These are phyloP conservation scores for Scaptomyza flava DNA, from an alignment of 2,888 invertebrate species.

Conservation along the genomic window DNA sequence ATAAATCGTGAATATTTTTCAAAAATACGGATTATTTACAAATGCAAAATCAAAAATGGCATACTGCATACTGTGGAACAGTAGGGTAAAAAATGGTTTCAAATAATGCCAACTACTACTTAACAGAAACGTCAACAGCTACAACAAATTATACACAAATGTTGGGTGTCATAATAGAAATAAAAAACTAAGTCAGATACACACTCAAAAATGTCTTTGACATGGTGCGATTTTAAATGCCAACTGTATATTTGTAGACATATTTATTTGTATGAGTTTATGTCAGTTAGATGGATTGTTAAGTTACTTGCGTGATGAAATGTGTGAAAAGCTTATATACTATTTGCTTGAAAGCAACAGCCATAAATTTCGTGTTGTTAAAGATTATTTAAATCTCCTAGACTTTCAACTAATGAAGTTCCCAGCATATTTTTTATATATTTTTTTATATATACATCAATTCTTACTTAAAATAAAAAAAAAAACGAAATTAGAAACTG, in stretches of 20 bases:
- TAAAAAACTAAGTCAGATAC: background rate
- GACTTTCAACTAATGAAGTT: background rate
- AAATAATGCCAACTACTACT: slow-evolving; percentile 34
- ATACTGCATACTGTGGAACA: slow-evolving; percentile 23
- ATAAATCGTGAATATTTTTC: slow-evolving; percentile 13
- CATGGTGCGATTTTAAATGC: background rate
- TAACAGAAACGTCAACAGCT: slow-evolving; percentile 26
- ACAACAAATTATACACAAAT: slow-evolving; percentile 11
- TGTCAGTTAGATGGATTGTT: background rate
- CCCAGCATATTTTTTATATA: no score
- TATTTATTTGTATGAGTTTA: background rate
- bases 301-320: background rate
- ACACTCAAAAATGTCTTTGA: background rate
- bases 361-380: background rate
- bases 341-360: background rate
- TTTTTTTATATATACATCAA: no score
- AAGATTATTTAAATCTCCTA: background rate
- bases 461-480: no score
- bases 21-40: slow-evolving; percentile 39
- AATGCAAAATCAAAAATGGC: slow-evolving; percentile 29
- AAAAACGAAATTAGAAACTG: no score
- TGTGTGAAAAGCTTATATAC: background rate
- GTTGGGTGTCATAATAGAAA: slow-evolving; percentile 1
- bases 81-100: slow-evolving; percentile 3
- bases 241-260: background rate